A percentile compares a stretch with the other conserved stretches of the same genome.
These are phyloP conservation scores for Thalassoma bifasciatum DNA, from an alignment of 2,113 vertebrate species.

Conservation along the genomic window DNA sequence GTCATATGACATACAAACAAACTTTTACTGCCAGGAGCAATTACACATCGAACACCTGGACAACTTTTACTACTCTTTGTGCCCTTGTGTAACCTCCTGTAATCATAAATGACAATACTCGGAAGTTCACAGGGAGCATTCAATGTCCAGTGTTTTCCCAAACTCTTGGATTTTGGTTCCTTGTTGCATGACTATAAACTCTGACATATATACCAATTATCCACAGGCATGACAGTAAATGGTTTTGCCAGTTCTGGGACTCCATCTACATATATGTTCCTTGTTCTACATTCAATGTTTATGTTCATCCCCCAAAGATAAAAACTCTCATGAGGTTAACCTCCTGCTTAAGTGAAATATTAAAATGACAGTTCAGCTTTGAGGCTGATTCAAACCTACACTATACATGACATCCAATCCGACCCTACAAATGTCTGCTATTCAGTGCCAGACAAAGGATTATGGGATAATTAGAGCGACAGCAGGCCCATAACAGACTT, in stretches of 20 bases:
- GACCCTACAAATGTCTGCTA: slow-evolving; percentile 57
- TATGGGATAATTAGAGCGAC: slow-evolving; percentile 49
- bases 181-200: not conserved
- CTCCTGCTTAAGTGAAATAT: slow-evolving; percentile 5
- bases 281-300: not conserved
- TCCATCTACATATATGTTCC: not conserved
- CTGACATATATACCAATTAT: not conserved
- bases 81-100: not conserved
- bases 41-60: not conserved
- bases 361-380: slow-evolving; percentile 38
- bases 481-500: slow-evolving; percentile 25
- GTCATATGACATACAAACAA: not conserved
- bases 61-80: not conserved
- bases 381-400: slow-evolving; percentile 63
- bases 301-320: slow-evolving; percentile 1
- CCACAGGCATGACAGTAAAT: not conserved
- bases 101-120: not conserved
- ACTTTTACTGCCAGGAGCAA: not conserved
- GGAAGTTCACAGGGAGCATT: slow-evolving; percentile 9
- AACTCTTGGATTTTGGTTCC: not conserved
- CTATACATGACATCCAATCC: slow-evolving; percentile 49
- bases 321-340: slow-evolving; percentile 29
- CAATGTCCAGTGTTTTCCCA: not conserved
- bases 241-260: slow-evolving; percentile 35
- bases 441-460: slow-evolving; percentile 55